These are phyloP conservation scores for Sceloporus tristichus DNA, from an alignment of 2,113 vertebrate species.

Conservation along the genomic window DNA sequence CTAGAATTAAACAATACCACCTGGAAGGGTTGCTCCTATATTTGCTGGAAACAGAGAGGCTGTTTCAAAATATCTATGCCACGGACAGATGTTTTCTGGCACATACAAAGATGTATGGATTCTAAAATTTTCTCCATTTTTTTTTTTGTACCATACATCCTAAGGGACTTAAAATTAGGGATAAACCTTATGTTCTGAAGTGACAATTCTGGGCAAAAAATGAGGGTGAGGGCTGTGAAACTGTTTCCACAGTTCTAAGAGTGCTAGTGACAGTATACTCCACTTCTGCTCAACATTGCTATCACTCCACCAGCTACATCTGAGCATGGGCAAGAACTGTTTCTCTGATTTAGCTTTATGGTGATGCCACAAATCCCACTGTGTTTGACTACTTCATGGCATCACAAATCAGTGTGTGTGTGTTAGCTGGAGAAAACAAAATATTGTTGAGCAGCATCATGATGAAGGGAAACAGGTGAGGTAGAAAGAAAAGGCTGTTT, in stretches of 20 bases:
- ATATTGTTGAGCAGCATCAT: too few species aligned
- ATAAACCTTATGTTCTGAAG: neutral
- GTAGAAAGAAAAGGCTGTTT: neutral
- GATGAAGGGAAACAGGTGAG: too few species aligned
- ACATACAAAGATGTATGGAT: neutral
- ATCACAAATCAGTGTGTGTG: neutral
- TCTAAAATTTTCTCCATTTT: constrained; percentile 25
- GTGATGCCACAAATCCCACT: neutral
- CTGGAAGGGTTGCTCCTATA: constrained; percentile 43
- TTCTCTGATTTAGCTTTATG: neutral
- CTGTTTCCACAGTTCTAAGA: neutral
- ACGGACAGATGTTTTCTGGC: neutral
- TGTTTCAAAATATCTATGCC: constrained; percentile 27
- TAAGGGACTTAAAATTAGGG: neutral
- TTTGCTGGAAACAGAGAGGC: fast-evolving
- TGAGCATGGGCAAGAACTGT: neutral
- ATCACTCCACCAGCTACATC: too few species aligned
- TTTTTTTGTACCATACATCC: neutral
- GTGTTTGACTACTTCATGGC: neutral
- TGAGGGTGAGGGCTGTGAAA: neutral
- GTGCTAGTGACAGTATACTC: neutral
- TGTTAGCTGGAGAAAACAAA: too few species aligned
- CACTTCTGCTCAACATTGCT: neutral
- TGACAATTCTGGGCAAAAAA: neutral
- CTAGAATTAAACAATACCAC: constrained; percentile 65